These are phyloP conservation scores for Reticulitermes lucifugus DNA, from an alignment of 2,888 invertebrate genomes.

Conservation along the genomic window DNA sequence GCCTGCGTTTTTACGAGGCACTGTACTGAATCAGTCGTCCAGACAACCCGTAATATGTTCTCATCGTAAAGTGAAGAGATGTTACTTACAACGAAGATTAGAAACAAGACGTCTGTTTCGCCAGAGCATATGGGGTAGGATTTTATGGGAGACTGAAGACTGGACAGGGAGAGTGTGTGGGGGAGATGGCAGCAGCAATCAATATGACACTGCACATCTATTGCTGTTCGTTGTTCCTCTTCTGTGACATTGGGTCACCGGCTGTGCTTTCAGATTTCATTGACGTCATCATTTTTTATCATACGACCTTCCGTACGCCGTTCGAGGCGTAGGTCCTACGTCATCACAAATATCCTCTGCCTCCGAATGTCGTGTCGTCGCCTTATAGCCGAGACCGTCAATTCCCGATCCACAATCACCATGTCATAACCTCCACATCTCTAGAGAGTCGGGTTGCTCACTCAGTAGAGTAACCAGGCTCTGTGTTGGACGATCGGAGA, in stretches of 20 bases:
- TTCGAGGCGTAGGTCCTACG: not conserved
- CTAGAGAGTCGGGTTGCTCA: too few relatives aligned
- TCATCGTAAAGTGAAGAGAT: not conserved
- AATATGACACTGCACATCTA: constrained; percentile 5
- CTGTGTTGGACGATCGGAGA: too few relatives aligned
- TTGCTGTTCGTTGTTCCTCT: not conserved
- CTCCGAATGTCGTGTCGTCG: not conserved
- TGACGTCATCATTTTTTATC: not conserved
- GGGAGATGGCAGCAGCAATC: not conserved
- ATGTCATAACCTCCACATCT: too few relatives aligned
- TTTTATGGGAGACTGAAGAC: not conserved
- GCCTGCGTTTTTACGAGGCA: not conserved
- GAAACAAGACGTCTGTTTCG: not conserved
- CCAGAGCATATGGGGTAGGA: not conserved
- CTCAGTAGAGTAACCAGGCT: too few relatives aligned
- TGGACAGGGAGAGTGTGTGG: not conserved
- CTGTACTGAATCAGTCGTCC: not conserved
- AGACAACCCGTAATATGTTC: not conserved
- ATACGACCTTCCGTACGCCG: not conserved
- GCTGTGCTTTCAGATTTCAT: not conserved
- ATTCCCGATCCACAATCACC: not conserved
- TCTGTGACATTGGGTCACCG: constrained; percentile 18
- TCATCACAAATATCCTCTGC: not conserved
- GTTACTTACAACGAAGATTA: not conserved
- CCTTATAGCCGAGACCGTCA: not conserved